Evolutionary conservation across 1,140 invertebrate species (phyloP), one percentile per base, ranked within the genome.

Genomic region (Lepidurus couesii): DNA sequence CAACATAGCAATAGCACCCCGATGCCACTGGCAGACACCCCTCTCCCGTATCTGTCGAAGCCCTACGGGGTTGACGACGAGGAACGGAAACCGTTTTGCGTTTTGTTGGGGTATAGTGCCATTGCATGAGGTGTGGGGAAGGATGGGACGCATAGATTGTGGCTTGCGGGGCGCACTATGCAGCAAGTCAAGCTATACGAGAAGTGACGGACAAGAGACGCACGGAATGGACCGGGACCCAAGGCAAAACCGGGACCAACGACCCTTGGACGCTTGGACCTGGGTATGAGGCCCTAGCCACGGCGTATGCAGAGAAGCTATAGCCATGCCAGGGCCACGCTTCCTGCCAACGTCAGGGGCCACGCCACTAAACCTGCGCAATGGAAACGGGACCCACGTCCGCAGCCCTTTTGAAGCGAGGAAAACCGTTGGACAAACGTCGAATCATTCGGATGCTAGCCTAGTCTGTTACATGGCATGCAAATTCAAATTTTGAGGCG

Each of bases 361-460:
- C 53, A 13, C 53, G 53, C 53, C 13, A 65, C 13, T 21, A 16
- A 65, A 65, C 53, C 53, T 65, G 53, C 53, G 53, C 53, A 21
- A 7, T 65, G 21, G 53, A 65, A 7, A 65, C 9, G 21, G 53
- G 53, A 13, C 53, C 53, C 53, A 65, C 53, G 53, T 65, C n/a
- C 53, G n/a, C 53, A 65, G 8, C 53, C 53, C 53, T 65, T 65
- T 65, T 13, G 53, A 65, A 11, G 53, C 13, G 21, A 65, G 53
- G 53, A 65, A 65, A 65, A 65, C 53, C 53, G 53, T 65, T 65
- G 53, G 53, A 65, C n/a, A 21, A 65, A 65, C 53, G 53, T 65
- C 53, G 53, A 65, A 65, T 65, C 53, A 65, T 13, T n/a, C 16
- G 53, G 53, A 65, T 7, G 53, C 53, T 65, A 9, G 16, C 16